Base-by-base conservation (phyloP, 2,888 invertebrate species). In the Rutpela maculata region DNA sequence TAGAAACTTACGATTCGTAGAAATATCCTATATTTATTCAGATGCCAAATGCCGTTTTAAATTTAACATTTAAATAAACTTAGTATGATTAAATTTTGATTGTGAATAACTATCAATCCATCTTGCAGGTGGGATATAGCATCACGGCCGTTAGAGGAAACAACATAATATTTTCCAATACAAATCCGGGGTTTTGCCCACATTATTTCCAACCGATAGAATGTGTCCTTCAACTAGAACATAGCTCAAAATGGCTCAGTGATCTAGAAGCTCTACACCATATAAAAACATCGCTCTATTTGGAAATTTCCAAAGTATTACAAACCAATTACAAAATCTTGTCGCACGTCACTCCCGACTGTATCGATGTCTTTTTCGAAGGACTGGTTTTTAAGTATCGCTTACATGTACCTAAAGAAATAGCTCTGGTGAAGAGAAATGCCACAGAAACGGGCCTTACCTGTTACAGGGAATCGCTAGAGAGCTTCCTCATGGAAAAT, bases 171-270 rank as follows among this genome's bases (percentile, higher is more conserved):
- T 83, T 91, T 15, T 85, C 86, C 63, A 83, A 88, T 26, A 81
- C 83, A 9, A 79, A 80, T 57, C 35, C 88, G 1, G 80, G 81
- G 18, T 74, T 82, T 17, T 86, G 89, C 2, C 90, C 90, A 17
- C 85, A 80, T 62, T 91, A 89, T 78, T 84, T 90, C 10, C 83
- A 89, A 26, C 88, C 90, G 0, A 88, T 92, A 31, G 91, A 92
- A 69, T 93, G 92, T 76, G 89, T 93, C 1, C 86, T 95, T 15
- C 94, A 95, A 83, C 87, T 95, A 82, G 88, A 87, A 79, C 86
- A 86, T 59, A 97, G 96, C 89, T 96, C 97, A 3, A 98, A 98
- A 88, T 99, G 99, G 99, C 99, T 99, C 0, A 94, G 95, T 72
- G 95, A 97, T 80, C 86, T 96, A 12, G 92, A 94, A 77, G 97